phyloP scores from a whole-genome alignment of 2,888 invertebrate species.

The Malthinus seriepunctatus region DNA sequence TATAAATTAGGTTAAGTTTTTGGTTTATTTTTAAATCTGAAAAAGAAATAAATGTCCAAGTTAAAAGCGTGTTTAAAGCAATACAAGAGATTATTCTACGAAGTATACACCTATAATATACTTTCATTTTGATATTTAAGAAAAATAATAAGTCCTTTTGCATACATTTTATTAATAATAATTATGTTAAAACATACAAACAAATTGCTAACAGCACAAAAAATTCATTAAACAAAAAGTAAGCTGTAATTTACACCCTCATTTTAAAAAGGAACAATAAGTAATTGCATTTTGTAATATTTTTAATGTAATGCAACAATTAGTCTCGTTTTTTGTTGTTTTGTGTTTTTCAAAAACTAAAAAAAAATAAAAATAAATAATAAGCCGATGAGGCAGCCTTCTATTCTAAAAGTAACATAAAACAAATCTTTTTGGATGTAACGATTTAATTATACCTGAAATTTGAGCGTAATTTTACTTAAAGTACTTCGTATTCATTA shows the following conservation, averaged over 20 bases:
- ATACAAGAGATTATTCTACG: background rate
- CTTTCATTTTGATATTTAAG: no score
- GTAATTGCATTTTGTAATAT: slow-evolving; percentile 7
- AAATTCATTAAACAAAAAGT: slow-evolving; percentile 42
- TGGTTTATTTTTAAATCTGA: slow-evolving; percentile 1
- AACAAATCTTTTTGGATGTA: slow-evolving; percentile 21
- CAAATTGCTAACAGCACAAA: slow-evolving; percentile 44
- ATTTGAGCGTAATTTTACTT: slow-evolving; percentile 22
- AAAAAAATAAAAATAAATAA: slow-evolving; percentile 32
- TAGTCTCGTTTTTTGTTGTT: background rate
- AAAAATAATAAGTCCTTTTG: slow-evolving; percentile 36
- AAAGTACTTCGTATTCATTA: slow-evolving; percentile 17
- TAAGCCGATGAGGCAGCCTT: slow-evolving; percentile 30
- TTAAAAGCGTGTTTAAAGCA: slow-evolving; percentile 2
- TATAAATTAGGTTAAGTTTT: slow-evolving; percentile 1
- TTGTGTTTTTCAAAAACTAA: slow-evolving; percentile 16
- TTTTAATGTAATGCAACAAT: slow-evolving; percentile 8
- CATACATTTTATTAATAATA: slow-evolving; percentile 40
- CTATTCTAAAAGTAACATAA: slow-evolving; percentile 31
- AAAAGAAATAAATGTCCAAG: background rate
- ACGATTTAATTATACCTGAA: slow-evolving; percentile 20
- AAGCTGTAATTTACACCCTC: slow-evolving; percentile 24
- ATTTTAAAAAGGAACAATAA: slow-evolving; percentile 6
- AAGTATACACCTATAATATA: background rate
- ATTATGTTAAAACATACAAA: slow-evolving; percentile 30